Evolutionary conservation across 2,888 invertebrate species (phyloP), one percentile per base, ranked within the genome.

Genomic region (Diarsia rubi): DNA sequence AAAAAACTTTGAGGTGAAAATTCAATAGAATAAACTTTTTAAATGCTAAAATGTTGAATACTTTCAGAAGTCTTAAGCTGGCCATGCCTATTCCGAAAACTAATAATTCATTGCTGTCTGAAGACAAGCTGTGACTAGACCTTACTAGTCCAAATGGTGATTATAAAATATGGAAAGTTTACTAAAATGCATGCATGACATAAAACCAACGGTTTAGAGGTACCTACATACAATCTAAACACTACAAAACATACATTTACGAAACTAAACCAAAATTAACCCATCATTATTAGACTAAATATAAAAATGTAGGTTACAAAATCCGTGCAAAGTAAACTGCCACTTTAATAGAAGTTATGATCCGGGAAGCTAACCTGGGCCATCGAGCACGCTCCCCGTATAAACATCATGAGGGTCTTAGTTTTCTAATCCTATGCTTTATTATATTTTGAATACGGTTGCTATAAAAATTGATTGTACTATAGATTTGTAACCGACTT

Each of bases 301-400:
- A 79, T 83, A 83, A 88, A 85, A 88, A 88, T 84, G 52, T 88
- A 74, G 87, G 87, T 79, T 78, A 86, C 73, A 80, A 84, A 66
- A 82, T 84, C 80, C 75, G 79, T 69, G 78, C 76, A 79, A 81
- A 77, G 70, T 78, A 82, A 86, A 88, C 79, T 77, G 84, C 84
- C 88, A 81, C 75, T 86, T 88, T 82, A 83, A 79, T 85, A 78
- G 79, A 88, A 94, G 90, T 95, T 93, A 95, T 91, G 94, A 94
- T 83, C 83, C 92, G 92, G 94, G 95, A 95, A 94, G 90, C 84
- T 88, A 93, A 94, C 93, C 92, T 89, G 90, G 79, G 82, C 90
- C 88, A 91, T 92, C 88, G 87, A 89, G 92, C 94, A 93, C 93
- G 93, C 89, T 85, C 89, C 85, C 71, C 83, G 76, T 85, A 85